Base-by-base conservation (phyloP, 2,113 vertebrate genomes). In the Rallus limicola region DNA sequence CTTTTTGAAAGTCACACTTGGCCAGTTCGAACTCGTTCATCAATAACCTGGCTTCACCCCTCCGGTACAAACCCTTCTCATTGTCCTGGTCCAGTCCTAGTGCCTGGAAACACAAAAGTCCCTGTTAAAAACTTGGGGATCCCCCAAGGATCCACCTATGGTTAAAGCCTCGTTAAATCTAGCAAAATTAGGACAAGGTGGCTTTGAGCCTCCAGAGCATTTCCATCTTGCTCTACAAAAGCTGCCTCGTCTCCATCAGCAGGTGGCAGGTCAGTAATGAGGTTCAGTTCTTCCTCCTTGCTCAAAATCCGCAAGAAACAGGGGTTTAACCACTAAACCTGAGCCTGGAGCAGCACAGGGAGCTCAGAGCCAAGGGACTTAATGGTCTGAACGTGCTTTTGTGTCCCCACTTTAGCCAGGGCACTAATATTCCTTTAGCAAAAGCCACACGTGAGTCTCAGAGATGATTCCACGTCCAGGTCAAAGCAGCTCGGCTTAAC, bases 1-100 rank as follows among this genome's bases (percentile, higher is more conserved):
- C 99, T 55, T 97, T 98, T 88, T 98, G 98, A 93, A 99, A 99
- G 97, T 99, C 99, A 5, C 97, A 95, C 94, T 98, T 97, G 59
- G 99, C 99, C 82, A 99, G 92, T 91, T 98, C 98, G 48, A 99
- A 99, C 89, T 99, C 99, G 1, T 99, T 99, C 94, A 98, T 98
- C 55, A 98, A 94, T 65, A 99, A 97, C 82, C 98, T 98, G 58
- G 99, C 99, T 74, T 99, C 99, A 0, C 99, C 99, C 2, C 99
- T 97, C 29, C 99, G 97, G 96, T 99, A 99, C 92, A 99, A 95
- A 48, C 99, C 99, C 92, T 99, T 99, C 97, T 99, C 99, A 0
- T 99, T 99, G 94, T 95, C 93, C 67, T 98, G 98, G 90, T 99
- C 99, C 28, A 99, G 93, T 55, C 99, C 99, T 28, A 99, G 97